A percentile compares a stretch with the other conserved stretches of the same genome.
These are phyloP conservation scores for Baronia brevicornis DNA, from an alignment of 2,888 invertebrate species.

Conservation along the genomic window DNA sequence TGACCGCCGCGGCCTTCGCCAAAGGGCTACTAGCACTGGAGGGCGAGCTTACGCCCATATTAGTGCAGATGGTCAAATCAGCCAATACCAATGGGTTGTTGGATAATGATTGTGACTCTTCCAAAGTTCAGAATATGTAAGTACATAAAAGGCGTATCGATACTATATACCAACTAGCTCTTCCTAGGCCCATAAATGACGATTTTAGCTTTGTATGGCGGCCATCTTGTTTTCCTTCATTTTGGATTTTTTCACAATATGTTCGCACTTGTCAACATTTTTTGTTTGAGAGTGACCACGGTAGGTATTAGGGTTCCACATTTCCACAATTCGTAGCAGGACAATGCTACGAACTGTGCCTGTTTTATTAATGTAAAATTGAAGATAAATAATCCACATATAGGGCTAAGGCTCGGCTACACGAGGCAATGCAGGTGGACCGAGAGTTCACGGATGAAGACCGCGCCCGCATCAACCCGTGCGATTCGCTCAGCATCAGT, in stretches of 20 bases:
- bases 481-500: slow-evolving; percentile 91
- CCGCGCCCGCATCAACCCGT: slow-evolving; percentile 91
- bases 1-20: slow-evolving; percentile 99
- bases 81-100: slow-evolving; percentile 98
- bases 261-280: no score
- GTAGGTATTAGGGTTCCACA: no score
- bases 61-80: slow-evolving; percentile 99
- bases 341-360: no score
- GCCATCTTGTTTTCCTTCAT: no score
- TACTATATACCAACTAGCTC: no score
- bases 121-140: slow-evolving; percentile 95
- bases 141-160: no score
- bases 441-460: slow-evolving; percentile 90
- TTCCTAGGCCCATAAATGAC: no score
- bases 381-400: background rate
- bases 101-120: slow-evolving; percentile 98
- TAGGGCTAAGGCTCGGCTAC: slow-evolving; percentile 96
- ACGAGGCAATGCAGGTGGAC: slow-evolving; percentile 94
- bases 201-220: no score
- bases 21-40: slow-evolving; percentile 98
- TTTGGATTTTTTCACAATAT: no score
- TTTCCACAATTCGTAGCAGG: no score
- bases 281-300: no score
- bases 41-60: slow-evolving; percentile 98
- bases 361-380: no score